These are phyloP conservation scores for Eudyptes chrysolophus DNA, from an alignment of 2,113 vertebrate genomes.

Conservation along the genomic window DNA sequence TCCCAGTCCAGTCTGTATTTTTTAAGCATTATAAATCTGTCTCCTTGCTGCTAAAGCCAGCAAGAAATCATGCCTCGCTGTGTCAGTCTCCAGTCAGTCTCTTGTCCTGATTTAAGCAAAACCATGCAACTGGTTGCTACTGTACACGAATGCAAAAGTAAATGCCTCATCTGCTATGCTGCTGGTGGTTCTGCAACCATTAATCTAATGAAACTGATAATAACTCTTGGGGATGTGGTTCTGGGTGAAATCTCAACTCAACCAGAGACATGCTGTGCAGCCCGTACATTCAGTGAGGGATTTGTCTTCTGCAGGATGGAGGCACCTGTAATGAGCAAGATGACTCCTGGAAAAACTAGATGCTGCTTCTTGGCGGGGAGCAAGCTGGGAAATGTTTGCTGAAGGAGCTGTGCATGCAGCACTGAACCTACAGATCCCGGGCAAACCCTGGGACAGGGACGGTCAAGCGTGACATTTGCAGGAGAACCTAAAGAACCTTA, in stretches of 20 bases:
- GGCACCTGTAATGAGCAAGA: neutral
- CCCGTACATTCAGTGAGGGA: neutral
- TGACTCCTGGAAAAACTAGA: neutral
- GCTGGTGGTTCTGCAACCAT: constrained; percentile 28
- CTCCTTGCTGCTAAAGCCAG: neutral
- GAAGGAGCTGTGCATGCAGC: neutral
- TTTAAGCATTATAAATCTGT: constrained; percentile 19
- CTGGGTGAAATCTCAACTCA: constrained; percentile 56
- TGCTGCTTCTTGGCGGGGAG: neutral
- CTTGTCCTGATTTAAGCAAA: constrained; percentile 44
- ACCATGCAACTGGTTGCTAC: constrained; percentile 44
- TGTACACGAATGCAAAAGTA: constrained; percentile 25
- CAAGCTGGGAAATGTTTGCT: neutral
- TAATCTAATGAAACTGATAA: constrained; percentile 55
- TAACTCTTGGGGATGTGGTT: constrained; percentile 56
- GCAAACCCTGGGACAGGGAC: neutral
- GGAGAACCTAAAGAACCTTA: neutral
- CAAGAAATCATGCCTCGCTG: neutral
- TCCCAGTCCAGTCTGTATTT: constrained; percentile 11
- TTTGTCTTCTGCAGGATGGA: constrained; percentile 48
- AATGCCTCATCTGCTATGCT: constrained; percentile 39
- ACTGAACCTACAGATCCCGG: neutral
- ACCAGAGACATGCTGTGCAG: neutral
- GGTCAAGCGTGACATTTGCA: neutral
- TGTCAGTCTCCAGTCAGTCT: constrained; percentile 20